Conservation (phyloP, 2,113 vertebrate genomes). For the Hystrix brachyura region DNA sequence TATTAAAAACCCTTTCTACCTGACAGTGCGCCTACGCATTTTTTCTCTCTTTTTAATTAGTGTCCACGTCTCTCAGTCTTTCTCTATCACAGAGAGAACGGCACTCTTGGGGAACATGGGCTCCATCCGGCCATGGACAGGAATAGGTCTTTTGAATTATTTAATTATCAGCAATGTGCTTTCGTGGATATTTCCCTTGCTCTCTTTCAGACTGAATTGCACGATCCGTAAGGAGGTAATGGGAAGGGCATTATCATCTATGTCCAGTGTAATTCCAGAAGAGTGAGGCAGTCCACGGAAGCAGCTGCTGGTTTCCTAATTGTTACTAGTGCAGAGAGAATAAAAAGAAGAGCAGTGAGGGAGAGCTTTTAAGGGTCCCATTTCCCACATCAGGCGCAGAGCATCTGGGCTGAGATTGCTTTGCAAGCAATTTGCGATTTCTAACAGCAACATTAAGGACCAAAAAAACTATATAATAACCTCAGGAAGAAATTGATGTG, state of each 20-base stretch:
- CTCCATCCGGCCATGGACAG: not conserved
- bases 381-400: not conserved
- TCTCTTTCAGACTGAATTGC: not conserved
- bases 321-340: slow-evolving; percentile 10
- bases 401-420: slow-evolving; percentile 68
- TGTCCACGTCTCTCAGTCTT: not conserved
- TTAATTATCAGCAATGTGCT: slow-evolving; percentile 10
- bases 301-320: slow-evolving; percentile 56
- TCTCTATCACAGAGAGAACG: not conserved
- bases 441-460: slow-evolving; percentile 49
- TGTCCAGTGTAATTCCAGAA: slow-evolving; percentile 56
- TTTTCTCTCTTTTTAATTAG: slow-evolving; percentile 65
- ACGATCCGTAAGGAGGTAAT: slow-evolving; percentile 40
- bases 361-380: slow-evolving; percentile 61
- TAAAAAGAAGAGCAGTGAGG: not conserved
- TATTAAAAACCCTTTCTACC: slow-evolving; percentile 43
- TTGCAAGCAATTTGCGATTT: slow-evolving; percentile 52
- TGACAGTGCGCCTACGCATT: slow-evolving; percentile 39
- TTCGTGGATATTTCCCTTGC: not conserved
- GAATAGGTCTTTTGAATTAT: slow-evolving; percentile 48
- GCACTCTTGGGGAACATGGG: not conserved
- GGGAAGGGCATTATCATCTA: slow-evolving; percentile 30
- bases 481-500: not conserved
- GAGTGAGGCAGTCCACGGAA: slow-evolving; percentile 13
- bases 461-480: slow-evolving; percentile 12